Conservation (phyloP, 2,797 vertebrate species). For the Lepilemur septentrionalis region DNA sequence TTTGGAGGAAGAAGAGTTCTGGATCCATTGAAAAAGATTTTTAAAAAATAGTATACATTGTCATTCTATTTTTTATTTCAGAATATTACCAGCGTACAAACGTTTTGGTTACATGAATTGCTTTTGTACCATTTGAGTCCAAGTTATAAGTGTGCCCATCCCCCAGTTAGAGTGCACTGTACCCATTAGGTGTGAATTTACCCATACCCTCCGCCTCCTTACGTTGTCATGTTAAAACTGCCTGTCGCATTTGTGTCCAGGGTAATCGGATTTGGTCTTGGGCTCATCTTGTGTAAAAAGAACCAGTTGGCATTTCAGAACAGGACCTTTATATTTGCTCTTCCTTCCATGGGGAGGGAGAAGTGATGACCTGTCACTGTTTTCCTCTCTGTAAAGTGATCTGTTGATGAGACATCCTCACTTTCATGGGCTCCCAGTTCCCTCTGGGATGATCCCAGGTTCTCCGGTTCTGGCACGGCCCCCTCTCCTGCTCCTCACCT, state of each 20-base stretch:
- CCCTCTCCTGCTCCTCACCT: accelerated
- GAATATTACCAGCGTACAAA: too few relatives aligned
- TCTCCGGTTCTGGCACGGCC: neutral
- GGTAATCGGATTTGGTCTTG: neutral
- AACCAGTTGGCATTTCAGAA: neutral
- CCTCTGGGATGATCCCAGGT: neutral
- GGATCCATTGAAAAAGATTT: neutral
- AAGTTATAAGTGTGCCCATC: too few relatives aligned
- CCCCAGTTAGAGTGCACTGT: too few relatives aligned
- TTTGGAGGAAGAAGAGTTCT: neutral
- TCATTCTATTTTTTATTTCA: neutral
- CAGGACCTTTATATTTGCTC: neutral
- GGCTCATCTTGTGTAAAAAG: neutral
- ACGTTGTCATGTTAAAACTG: neutral
- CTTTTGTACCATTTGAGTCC: too few relatives aligned
- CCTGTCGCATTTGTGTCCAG: neutral
- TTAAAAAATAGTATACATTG: neutral
- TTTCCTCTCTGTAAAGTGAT: neutral
- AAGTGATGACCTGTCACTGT: neutral
- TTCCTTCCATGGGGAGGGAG: neutral
- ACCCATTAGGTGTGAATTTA: too few relatives aligned
- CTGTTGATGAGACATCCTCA: neutral
- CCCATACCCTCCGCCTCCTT: too few relatives aligned
- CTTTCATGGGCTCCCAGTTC: neutral
- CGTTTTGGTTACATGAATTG: too few relatives aligned